These are phyloP conservation scores for Acridotheres tristis DNA, from an alignment of 2,797 vertebrate genomes.

Conservation along the genomic window DNA sequence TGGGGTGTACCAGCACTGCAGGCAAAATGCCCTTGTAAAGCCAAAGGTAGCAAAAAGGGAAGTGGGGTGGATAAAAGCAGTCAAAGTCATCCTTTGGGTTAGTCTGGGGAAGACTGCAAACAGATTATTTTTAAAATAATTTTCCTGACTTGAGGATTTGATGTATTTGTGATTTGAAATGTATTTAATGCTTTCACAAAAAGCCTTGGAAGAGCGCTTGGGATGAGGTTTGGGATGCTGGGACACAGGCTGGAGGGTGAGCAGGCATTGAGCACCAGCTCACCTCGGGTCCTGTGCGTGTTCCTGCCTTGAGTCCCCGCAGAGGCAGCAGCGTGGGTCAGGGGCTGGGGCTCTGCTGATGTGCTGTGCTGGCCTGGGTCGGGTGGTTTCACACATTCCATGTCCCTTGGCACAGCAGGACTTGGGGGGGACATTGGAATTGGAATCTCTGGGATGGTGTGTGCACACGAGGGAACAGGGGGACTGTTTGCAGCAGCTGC, in stretches of 20 bases:
- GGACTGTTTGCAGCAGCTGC: neutral
- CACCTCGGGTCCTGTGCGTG: fast-evolving
- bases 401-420: neutral
- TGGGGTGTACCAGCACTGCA: fast-evolving
- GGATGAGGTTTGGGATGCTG: neutral
- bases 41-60: neutral
- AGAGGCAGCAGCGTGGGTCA: neutral
- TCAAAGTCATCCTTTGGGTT: neutral
- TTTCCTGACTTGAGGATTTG: neutral
- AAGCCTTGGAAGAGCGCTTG: fast-evolving
- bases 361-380: fast-evolving
- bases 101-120: neutral
- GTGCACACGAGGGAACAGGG: too few relatives aligned
- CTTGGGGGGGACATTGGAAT: fast-evolving
- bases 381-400: fast-evolving
- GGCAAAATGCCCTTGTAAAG: neutral
- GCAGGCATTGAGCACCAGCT: fast-evolving
- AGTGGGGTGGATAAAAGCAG: neutral
- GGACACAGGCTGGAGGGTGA: neutral
- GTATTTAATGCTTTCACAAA: neutral
- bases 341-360: fast-evolving
- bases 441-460: neutral
- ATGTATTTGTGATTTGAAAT: neutral
- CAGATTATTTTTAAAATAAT: neutral
- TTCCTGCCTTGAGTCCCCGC: fast-evolving